phyloP scores from a whole-genome alignment of 2,888 invertebrate species.

The Ganaspis brasiliensis region DNA sequence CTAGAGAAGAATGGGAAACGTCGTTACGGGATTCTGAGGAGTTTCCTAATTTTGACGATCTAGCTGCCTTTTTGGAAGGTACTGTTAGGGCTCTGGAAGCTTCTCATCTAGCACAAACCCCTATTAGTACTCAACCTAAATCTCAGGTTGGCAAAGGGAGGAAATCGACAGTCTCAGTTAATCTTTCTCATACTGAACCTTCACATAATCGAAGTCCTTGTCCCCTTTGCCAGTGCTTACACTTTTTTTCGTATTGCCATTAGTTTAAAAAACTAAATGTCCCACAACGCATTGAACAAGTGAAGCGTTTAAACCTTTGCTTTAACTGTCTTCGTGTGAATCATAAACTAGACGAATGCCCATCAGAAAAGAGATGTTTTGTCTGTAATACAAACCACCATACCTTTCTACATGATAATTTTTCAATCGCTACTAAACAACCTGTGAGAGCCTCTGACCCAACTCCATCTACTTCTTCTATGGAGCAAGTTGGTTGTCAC shows the following conservation, averaged over 20 bases:
- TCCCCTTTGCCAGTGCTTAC: not conserved
- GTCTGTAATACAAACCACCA: not conserved
- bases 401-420: not conserved
- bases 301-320: not conserved
- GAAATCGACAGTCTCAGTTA: not conserved
- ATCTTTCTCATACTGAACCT: not conserved
- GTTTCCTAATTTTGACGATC: not conserved
- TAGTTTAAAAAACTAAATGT: not conserved
- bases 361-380: not conserved
- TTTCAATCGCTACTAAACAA: too few species aligned
- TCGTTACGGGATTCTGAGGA: not conserved
- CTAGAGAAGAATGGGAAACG: slow-evolving; percentile 52
- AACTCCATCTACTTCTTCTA: not conserved
- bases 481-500: not conserved
- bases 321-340: not conserved
- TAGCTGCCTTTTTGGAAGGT: not conserved
- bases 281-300: not conserved
- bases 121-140: not conserved
- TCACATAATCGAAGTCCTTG: not conserved
- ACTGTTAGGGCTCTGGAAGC: not conserved
- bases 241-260: not conserved
- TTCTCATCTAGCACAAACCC: not conserved
- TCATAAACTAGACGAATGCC: not conserved
- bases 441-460: not conserved
- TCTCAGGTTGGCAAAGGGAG: not conserved